Conservation (phyloP, 2,888 invertebrate genomes). For the Platycheirus albimanus region DNA sequence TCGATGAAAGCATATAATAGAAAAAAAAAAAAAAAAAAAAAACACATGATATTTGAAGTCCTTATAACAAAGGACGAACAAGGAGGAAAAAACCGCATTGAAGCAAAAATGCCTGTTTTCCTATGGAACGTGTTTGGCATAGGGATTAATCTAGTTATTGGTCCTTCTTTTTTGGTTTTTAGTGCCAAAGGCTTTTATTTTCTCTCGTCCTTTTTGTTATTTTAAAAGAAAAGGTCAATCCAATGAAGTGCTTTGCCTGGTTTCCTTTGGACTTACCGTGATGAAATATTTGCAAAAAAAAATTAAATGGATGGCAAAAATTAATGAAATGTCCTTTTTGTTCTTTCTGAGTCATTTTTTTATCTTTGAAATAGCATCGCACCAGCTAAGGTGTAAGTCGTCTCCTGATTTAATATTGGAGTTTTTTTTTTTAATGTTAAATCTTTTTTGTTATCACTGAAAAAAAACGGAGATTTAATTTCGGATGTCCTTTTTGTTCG, state of each 20-base stretch:
- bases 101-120: constrained; percentile 64
- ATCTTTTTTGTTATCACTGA: constrained; percentile 33
- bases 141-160: constrained; percentile 61
- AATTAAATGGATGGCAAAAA: constrained; percentile 9
- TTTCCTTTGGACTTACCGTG: constrained; percentile 44
- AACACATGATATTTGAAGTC: constrained; percentile 38
- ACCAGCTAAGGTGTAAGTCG: constrained; percentile 4
- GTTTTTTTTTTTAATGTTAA: constrained; percentile 60
- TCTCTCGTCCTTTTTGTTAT: background rate
- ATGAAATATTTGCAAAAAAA: constrained; percentile 28
- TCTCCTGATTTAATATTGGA: constrained; percentile 50
- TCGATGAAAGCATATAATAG: constrained; percentile 25
- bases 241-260: constrained; percentile 53
- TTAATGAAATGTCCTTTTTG: constrained; percentile 52
- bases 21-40: background rate
- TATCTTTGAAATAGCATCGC: background rate
- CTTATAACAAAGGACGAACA: constrained; percentile 30
- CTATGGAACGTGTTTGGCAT: constrained; percentile 62
- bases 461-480: constrained; percentile 4
- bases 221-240: constrained; percentile 44
- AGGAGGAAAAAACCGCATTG: constrained; percentile 55
- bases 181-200: background rate
- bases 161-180: constrained; percentile 40
- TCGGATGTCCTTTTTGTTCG: too few species aligned
- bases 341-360: constrained; percentile 29